Evolutionary conservation across 2,888 invertebrate species (phyloP).

Genomic region (Drosophila peninsularis): DNA sequence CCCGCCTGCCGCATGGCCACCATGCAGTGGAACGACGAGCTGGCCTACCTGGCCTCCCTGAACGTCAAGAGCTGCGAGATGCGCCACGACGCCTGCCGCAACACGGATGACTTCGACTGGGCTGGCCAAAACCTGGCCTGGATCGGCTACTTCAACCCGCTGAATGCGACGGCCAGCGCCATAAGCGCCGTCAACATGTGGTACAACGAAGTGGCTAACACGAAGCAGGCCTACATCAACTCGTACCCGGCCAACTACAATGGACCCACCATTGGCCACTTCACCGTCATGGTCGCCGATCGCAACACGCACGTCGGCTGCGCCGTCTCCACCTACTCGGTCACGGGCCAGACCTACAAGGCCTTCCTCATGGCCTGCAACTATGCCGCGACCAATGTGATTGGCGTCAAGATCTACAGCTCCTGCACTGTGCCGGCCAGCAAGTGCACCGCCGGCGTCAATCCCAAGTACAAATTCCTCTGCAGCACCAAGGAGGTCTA

Average conservation of each 20-base stretch:
- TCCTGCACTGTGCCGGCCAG: slow-evolving; percentile 56
- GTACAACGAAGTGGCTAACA: slow-evolving; percentile 65
- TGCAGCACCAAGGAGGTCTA: slow-evolving; percentile 54
- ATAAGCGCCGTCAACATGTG: slow-evolving; percentile 57
- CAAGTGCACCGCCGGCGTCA: slow-evolving; percentile 68
- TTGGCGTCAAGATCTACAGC: slow-evolving; percentile 56
- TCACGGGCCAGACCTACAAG: slow-evolving; percentile 39
- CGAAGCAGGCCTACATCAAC: slow-evolving; percentile 47
- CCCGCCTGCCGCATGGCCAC: slow-evolving; percentile 76
- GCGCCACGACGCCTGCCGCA: slow-evolving; percentile 72
- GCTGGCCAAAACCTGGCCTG: slow-evolving; percentile 78
- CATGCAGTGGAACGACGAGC: slow-evolving; percentile 70
- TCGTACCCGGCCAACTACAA: slow-evolving; percentile 58
- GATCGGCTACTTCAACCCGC: slow-evolving; percentile 41
- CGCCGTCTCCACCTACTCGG: slow-evolving; percentile 53
- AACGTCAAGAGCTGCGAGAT: slow-evolving; percentile 72
- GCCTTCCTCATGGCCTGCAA: slow-evolving; percentile 74
- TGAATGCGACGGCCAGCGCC: slow-evolving; percentile 6
- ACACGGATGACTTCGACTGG: slow-evolving; percentile 64
- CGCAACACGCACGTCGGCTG: slow-evolving; percentile 74
- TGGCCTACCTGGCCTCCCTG: slow-evolving; percentile 69
- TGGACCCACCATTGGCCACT: slow-evolving; percentile 71
- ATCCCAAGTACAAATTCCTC: slow-evolving; percentile 56
- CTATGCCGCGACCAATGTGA: slow-evolving; percentile 73
- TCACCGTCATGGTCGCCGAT: slow-evolving; percentile 76